These are phyloP conservation scores for Periophthalmus magnuspinnatus DNA, from an alignment of 2,797 vertebrate genomes.

Conservation along the genomic window DNA sequence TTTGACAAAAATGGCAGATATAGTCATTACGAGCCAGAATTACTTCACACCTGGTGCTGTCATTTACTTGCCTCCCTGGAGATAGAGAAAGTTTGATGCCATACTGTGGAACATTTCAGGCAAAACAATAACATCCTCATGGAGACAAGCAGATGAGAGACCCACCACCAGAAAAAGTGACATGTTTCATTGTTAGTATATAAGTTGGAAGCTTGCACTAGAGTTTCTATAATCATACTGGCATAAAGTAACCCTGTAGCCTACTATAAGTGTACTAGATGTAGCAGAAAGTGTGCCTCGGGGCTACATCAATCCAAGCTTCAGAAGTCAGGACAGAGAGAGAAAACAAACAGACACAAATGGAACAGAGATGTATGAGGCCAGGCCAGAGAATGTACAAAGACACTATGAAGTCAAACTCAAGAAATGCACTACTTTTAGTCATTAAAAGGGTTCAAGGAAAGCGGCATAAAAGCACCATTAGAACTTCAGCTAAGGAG, in stretches of 20 bases:
- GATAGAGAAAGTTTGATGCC: too few relatives aligned
- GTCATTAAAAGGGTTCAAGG: neutral
- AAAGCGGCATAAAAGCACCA: neutral
- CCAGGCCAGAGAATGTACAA: constrained; percentile 2
- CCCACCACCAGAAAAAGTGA: too few relatives aligned
- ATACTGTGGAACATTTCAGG: too few relatives aligned
- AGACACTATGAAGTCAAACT: neutral
- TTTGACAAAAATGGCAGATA: too few relatives aligned
- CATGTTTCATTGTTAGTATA: too few relatives aligned
- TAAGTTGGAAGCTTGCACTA: neutral
- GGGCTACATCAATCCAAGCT: constrained; percentile 27
- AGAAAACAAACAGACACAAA: constrained; percentile 22
- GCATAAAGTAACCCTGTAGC: constrained; percentile 15
- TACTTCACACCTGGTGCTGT: too few relatives aligned
- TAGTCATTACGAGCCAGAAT: too few relatives aligned
- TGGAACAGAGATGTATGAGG: constrained; percentile 13
- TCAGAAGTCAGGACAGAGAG: constrained; percentile 25
- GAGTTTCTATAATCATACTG: constrained; percentile 27
- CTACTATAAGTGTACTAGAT: neutral
- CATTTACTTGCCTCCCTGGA: too few relatives aligned
- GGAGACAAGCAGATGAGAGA: too few relatives aligned
- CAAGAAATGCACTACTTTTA: neutral
- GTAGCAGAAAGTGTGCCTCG: constrained; percentile 33
- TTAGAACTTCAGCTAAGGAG: neutral
- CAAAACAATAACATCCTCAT: too few relatives aligned